phyloP scores from a whole-genome alignment of 1,140 invertebrate genomes.

The Carposina sasakii region DNA sequence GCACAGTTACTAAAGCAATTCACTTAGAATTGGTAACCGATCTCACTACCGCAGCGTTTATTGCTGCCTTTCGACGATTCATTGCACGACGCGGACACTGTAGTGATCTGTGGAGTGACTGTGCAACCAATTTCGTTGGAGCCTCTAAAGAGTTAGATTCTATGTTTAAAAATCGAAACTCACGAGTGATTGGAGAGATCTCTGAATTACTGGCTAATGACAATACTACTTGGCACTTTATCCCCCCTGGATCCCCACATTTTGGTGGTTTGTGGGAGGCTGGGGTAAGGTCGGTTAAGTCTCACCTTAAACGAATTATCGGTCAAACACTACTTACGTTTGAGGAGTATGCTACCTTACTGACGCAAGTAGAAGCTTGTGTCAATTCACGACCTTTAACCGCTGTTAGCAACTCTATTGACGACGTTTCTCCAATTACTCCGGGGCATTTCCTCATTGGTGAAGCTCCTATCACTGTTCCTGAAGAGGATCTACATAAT shows the following conservation, averaged over 20 bases:
- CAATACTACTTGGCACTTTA: constrained; percentile 52
- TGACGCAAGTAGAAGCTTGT: constrained; percentile 16
- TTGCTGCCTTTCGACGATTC: constrained; percentile 42
- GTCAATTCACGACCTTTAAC: constrained; percentile 6
- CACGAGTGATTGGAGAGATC: constrained; percentile 9
- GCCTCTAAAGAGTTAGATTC: constrained; percentile 27
- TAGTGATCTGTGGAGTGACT: constrained; percentile 33
- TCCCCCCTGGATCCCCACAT: constrained; percentile 42
- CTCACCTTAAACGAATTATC: constrained; percentile 31
- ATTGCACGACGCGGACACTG: constrained; percentile 33
- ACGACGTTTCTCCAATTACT: constrained; percentile 5
- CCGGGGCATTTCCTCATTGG: constrained; percentile 19
- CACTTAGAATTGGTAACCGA: constrained; percentile 25
- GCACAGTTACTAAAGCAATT: constrained; percentile 21
- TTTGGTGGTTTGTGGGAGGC: constrained; percentile 43
- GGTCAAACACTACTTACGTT: constrained; percentile 9
- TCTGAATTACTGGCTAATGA: constrained; percentile 9
- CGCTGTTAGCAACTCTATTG: constrained; percentile 6
- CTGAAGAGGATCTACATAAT: not conserved
- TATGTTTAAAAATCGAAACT: constrained; percentile 1
- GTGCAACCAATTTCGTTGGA: constrained; percentile 50
- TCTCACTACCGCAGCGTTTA: constrained; percentile 18
- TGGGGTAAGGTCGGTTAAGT: constrained; percentile 19
- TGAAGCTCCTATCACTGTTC: constrained; percentile 14
- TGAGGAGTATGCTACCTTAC: constrained; percentile 14